Evolutionary conservation across 2,113 vertebrate genomes (phyloP), one percentile per base, ranked within the genome.

Genomic region (Trematomus loennbergii): DNA sequence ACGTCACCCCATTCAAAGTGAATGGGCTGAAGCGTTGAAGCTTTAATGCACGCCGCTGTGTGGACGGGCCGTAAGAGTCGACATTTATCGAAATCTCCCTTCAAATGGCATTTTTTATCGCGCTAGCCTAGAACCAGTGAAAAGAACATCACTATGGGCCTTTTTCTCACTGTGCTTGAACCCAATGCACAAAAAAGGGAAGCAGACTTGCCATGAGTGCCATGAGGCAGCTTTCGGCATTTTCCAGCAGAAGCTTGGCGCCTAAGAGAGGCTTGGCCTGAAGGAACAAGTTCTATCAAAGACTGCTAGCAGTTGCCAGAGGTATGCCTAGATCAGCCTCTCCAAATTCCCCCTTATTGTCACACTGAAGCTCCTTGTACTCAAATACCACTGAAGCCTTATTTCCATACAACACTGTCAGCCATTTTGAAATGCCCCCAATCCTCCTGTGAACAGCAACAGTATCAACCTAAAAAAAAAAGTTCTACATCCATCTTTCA

Each of bases 231-330:
- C 90, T 89, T 72, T 72, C 12, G 71, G 87, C 81, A 4, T 82
- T 87, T 90, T 84, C 85, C 82, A 72, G 77, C 84, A 78, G 77
- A 82, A 82, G 59, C 69, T 54, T 20, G 71, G 64, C 13, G 73
- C 58, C 81, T 81, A 52, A 59, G 65, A 79, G 82, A 80, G 68
- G 54, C 57, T 78, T 59, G n/a, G 89, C 91, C 87, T 68, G 8
- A 72, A 83, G 89, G 78, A 84, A 88, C 72, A 57, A 48, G 48
- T 88, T 72, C 70, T 78, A 65, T 84, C 89, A 88, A 61, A 90
- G 81, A 49, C 81, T 65, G 29, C 2, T 2, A 78, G 80, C 66
- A 57, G 68, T 81, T 86, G 82, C 84, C 79, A 85, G 63, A 72
- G 62, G 75, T 85, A 70, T 86, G 79, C 77, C 78, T 33, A 6